phyloP scores from a whole-genome alignment of 2,113 vertebrate species.

The Strix uralensis region DNA sequence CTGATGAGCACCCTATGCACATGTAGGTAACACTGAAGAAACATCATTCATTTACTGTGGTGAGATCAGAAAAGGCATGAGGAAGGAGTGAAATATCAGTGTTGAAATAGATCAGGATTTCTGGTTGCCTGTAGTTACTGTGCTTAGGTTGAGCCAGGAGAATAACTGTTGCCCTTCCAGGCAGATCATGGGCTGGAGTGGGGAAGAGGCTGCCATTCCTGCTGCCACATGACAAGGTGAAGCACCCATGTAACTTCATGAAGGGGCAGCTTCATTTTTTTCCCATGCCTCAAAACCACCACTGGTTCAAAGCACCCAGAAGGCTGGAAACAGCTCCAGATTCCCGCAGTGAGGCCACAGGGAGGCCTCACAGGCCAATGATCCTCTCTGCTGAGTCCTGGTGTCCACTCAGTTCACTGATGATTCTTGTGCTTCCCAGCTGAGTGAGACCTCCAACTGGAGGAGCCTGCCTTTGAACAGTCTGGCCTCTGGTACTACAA shows the following conservation, averaged over 20 bases:
- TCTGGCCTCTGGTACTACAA: neutral
- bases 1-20: neutral
- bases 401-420: neutral
- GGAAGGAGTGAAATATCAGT: neutral
- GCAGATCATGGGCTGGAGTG: accelerated
- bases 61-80: neutral
- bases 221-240: neutral
- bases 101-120: neutral
- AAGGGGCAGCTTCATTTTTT: neutral
- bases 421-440: neutral
- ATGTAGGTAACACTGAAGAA: neutral
- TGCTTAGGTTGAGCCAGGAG: neutral
- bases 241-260: neutral
- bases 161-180: neutral
- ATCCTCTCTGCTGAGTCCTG: neutral
- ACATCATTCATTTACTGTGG: neutral
- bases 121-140: neutral
- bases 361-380: neutral
- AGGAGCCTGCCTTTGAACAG: neutral
- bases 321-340: neutral
- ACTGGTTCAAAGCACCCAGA: neutral
- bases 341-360: neutral
- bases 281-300: neutral
- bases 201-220: neutral
- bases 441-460: neutral